phyloP scores from a whole-genome alignment of 2,113 vertebrate species.

The Turdus rufiventris region DNA sequence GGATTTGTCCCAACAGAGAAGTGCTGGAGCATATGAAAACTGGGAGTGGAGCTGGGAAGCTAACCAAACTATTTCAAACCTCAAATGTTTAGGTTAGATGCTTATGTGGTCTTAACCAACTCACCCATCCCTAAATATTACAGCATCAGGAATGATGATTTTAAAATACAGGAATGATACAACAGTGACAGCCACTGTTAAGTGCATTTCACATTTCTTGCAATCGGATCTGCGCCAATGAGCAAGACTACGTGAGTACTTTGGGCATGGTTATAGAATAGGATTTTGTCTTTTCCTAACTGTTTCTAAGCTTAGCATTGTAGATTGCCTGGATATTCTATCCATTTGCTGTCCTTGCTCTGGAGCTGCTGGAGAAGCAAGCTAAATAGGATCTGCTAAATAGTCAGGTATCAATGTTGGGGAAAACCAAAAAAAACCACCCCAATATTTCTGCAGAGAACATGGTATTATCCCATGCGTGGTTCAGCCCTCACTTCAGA shows the following conservation, averaged over 20 bases:
- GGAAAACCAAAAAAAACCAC: neutral
- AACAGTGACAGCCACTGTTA: conserved; percentile 37
- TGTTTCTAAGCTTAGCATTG: neutral
- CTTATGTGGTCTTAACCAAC: conserved; percentile 11
- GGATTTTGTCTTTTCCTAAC: neutral
- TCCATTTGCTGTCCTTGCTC: neutral
- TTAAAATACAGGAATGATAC: conserved; percentile 3
- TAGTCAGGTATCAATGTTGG: neutral
- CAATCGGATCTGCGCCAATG: neutral
- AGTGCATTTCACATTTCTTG: neutral
- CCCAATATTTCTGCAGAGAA: neutral
- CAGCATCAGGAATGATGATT: conserved; percentile 4
- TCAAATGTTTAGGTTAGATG: conserved; percentile 50
- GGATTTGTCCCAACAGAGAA: conserved; percentile 33
- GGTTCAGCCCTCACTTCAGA: neutral
- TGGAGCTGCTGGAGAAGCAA: neutral
- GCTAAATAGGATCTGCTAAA: neutral
- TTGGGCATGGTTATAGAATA: neutral
- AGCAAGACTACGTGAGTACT: neutral
- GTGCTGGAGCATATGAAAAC: neutral
- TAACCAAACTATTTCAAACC: conserved; percentile 33
- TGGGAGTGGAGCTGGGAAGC: conserved; percentile 37
- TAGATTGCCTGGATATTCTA: neutral
- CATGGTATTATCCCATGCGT: rapidly evolving
- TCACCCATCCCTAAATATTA: conserved; percentile 37